Percentiles rank a stretch among this genome's conserved stretches.
Evolutionary conservation across 2,797 vertebrate genomes (phyloP).

Genomic region (Takifugu rubripes): DNA sequence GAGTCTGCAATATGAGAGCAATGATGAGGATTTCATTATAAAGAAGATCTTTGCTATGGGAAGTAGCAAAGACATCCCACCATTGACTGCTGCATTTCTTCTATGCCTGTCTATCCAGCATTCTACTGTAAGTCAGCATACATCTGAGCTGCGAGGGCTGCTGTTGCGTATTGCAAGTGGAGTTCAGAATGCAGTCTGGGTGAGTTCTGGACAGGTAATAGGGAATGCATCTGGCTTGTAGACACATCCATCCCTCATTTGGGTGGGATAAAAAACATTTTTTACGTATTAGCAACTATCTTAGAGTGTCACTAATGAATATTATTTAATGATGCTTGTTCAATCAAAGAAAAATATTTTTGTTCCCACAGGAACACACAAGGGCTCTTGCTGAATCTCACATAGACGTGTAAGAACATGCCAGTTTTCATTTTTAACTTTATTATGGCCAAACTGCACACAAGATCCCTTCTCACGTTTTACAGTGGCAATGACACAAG

Average conservation of each 20-base stretch:
- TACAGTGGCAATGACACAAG: conserved; percentile 22
- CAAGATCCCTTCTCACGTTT: background rate
- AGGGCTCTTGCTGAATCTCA: conserved; percentile 69
- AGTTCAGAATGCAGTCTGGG: conserved; percentile 75
- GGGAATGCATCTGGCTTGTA: background rate
- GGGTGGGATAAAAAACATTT: too few species aligned
- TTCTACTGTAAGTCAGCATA: conserved; percentile 58
- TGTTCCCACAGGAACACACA: conserved; percentile 68
- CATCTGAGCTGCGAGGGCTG: conserved; percentile 70
- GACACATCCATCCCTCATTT: too few species aligned
- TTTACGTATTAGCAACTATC: too few species aligned
- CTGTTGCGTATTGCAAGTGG: conserved; percentile 70
- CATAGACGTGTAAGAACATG: conserved; percentile 67
- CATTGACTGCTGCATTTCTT: conserved; percentile 67
- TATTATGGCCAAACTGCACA: background rate
- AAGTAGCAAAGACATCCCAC: conserved; percentile 28
- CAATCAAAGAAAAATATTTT: background rate
- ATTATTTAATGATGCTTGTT: too few species aligned
- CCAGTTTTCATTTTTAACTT: background rate
- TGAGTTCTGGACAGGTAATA: conserved; percentile 54
- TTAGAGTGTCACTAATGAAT: too few species aligned
- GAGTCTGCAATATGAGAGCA: conserved; percentile 53
- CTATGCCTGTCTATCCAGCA: conserved; percentile 73
- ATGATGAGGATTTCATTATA: conserved; percentile 60
- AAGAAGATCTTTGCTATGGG: conserved; percentile 63